Conservation (phyloP, 2,888 invertebrate species). For the Labia minor region DNA sequence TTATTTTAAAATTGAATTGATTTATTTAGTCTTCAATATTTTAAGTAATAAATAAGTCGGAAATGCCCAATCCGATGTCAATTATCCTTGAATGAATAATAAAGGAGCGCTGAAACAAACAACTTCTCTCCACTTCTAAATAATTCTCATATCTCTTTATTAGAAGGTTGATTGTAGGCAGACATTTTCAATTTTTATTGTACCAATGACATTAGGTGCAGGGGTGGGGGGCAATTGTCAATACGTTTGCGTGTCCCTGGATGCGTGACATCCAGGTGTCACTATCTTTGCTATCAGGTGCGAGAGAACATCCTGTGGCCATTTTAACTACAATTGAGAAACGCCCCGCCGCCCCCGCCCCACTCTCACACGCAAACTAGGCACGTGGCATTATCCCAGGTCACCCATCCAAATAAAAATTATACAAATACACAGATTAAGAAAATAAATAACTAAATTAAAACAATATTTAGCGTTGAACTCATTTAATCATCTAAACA, state of each 20-base stretch:
- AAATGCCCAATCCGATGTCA: no score
- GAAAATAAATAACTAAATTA: not conserved
- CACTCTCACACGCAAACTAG: not conserved
- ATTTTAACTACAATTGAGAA: not conserved
- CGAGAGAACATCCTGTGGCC: not conserved
- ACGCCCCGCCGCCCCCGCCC: not conserved
- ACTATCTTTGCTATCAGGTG: conserved; percentile 8
- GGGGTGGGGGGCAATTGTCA: not conserved
- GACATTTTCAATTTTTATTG: not conserved
- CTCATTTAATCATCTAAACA: not conserved
- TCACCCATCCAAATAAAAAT: not conserved
- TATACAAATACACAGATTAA: no score
- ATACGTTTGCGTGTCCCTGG: not conserved
- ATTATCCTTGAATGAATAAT: no score
- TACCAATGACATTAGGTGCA: not conserved
- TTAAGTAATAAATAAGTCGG: no score
- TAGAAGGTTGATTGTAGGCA: no score
- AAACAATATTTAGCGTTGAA: not conserved
- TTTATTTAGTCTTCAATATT: no score
- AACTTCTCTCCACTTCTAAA: not conserved
- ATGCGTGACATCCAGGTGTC: conserved; percentile 7
- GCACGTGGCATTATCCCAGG: not conserved
- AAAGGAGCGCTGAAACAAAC: no score
- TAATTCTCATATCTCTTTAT: not conserved
- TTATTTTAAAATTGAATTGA: no score